Evolutionary conservation across 2,888 invertebrate genomes (phyloP).

Genomic region (Zaprionus lineosus): DNA sequence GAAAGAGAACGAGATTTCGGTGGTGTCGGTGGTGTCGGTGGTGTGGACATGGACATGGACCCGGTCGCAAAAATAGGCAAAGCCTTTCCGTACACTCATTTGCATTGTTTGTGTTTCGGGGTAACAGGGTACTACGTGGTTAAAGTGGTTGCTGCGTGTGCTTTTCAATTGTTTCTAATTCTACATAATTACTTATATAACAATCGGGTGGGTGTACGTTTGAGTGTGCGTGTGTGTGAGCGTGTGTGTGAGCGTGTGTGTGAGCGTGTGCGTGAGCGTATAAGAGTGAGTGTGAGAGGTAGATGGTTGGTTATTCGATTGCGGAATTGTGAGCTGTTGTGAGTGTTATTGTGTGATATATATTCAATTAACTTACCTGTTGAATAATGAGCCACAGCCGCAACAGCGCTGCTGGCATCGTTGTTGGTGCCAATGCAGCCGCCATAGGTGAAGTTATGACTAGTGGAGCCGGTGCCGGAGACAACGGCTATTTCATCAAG

Average conservation of each 20-base stretch:
- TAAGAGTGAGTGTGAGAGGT: constrained; percentile 1
- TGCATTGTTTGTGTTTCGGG: too few relatives aligned
- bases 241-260: not conserved
- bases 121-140: too few relatives aligned
- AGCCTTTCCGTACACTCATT: too few relatives aligned
- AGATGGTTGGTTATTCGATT: not conserved
- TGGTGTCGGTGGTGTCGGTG: not conserved
- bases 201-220: not conserved
- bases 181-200: too few relatives aligned
- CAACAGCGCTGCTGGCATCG: constrained; percentile 76
- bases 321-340: too few relatives aligned
- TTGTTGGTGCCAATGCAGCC: constrained; percentile 74
- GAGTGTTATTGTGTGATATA: not conserved
- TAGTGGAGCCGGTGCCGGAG: constrained; percentile 85
- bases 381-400: constrained; percentile 72
- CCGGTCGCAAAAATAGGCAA: constrained; percentile 16
- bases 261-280: too few relatives aligned
- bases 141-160: not conserved
- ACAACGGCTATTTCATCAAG: constrained; percentile 88
- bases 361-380: constrained; percentile 71
- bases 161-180: too few relatives aligned
- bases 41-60: not conserved
- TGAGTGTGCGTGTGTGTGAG: not conserved
- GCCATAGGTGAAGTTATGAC: constrained; percentile 81
- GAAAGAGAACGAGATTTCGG: not conserved